Percentiles rank a stretch among this genome's conserved stretches.
Conservation (phyloP, 2,797 vertebrate species). For the Ptychadena robeensis region DNA sequence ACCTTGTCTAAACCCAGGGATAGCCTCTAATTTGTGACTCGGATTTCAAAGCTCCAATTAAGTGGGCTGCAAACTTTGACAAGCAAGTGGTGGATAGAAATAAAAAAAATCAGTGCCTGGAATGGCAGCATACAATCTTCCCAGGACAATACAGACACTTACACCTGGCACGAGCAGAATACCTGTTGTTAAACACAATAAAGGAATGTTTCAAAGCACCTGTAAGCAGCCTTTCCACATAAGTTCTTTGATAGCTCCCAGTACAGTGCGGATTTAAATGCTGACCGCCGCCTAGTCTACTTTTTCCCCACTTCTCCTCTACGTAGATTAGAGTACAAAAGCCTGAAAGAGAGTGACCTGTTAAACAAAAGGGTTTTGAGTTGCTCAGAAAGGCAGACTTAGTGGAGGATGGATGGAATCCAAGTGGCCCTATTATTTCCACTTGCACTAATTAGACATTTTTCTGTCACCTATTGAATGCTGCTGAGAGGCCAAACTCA, state of each 20-base stretch:
- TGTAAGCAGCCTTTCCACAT: conserved; percentile 71
- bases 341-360: conserved; percentile 81
- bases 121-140: neutral
- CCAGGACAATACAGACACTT: conserved; percentile 30
- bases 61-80: conserved; percentile 13
- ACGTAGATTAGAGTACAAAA: conserved; percentile 80
- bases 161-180: neutral
- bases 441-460: conserved; percentile 89
- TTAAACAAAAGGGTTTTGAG: conserved; percentile 83
- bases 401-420: conserved; percentile 83
- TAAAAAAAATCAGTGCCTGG: neutral
- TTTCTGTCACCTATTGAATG: conserved; percentile 85
- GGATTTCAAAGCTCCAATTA: conserved; percentile 44
- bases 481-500: conserved; percentile 84
- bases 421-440: conserved; percentile 87
- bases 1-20: neutral
- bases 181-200: conserved; percentile 64
- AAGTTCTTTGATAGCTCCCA: conserved; percentile 67
- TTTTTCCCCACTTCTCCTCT: conserved; percentile 73
- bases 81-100: neutral
- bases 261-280: conserved; percentile 70
- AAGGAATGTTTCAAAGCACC: conserved; percentile 72
- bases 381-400: conserved; percentile 80
- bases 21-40: neutral
- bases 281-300: conserved; percentile 74